Base-by-base conservation (phyloP, 2,888 invertebrate genomes). In the Hyposoter dolosus region DNA sequence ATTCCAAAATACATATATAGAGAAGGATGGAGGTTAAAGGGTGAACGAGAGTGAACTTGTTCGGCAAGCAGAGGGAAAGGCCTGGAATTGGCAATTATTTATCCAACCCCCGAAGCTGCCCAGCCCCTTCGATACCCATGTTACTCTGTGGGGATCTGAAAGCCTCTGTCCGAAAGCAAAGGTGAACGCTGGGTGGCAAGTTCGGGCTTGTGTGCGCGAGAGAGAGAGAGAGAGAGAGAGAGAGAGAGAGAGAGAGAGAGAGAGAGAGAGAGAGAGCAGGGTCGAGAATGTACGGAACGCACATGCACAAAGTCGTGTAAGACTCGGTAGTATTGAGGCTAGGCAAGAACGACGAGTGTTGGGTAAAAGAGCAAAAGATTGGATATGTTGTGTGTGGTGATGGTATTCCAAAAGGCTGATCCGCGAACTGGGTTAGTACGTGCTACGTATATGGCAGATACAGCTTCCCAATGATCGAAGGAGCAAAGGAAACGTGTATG, bases 81-180 rank as follows among this genome's bases (percentile, higher is more conserved):
- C 89, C 80, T 83, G 88, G 87, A 89, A 91, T 91, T 90, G 91
- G 81, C 90, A 91, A 91, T 91, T 91, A 91, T 91, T 91, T 91
- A 91, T 90, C 90, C 90, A 88, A 56, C 71, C 81, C 75, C 75
- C 56, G 78, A 69, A 84, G 68, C 50, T 66, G 50, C 72, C 53
- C 35, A 43, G 28, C 80, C 80, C 53, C 72, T 74, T 74, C 72
- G 65, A 81, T 74, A 65, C 17, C 53, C 43, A 53, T 43, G 65
- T 65, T 72, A 65, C 71, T 35, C 63, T 32, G 63, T 40, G 23
- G 72, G 65, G 68, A 69, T 40, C 28, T 68, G 45, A 53, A 80
- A 80, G 28, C 72, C 65, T 63, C 32, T 69, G 45, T 69, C 69
- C 28, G n/a, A 23, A 15, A 45, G 45, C 15, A 45, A 47, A 47